A percentile compares a stretch with the other conserved stretches of the same genome.
These are phyloP conservation scores for Drosophila kanapiae DNA, from an alignment of 1,140 invertebrate species.

Conservation along the genomic window DNA sequence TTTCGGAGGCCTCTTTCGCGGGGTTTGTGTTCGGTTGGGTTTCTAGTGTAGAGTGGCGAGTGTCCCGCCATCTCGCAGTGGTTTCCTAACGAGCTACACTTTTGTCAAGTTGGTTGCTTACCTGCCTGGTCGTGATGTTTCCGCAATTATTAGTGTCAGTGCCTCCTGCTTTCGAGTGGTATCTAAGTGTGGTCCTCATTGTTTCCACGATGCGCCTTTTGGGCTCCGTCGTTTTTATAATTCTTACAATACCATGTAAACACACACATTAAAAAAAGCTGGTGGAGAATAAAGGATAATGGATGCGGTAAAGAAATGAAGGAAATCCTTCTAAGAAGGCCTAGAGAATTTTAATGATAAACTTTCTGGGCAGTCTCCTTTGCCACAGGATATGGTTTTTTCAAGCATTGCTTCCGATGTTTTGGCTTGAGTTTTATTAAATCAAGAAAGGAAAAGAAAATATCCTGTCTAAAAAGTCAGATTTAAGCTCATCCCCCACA, in stretches of 20 bases:
- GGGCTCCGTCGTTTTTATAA: constrained; percentile 77
- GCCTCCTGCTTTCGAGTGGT: constrained; percentile 65
- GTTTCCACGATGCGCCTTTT: constrained; percentile 76
- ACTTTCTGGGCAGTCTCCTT: neutral
- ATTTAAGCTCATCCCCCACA: neutral
- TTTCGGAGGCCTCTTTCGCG: constrained; percentile 40
- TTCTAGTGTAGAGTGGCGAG: constrained; percentile 21
- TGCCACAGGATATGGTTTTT: neutral
- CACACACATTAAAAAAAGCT: constrained; percentile 32
- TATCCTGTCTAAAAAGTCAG: neutral
- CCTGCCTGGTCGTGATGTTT: constrained; percentile 65
- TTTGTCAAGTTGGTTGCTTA: constrained; percentile 64
- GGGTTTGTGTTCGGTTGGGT: neutral
- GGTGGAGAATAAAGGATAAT: constrained; percentile 24
- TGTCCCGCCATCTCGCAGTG: constrained; percentile 57
- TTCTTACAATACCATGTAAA: constrained; percentile 59
- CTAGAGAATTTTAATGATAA: constrained; percentile 4
- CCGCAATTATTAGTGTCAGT: constrained; percentile 75
- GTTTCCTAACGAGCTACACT: constrained; percentile 66
- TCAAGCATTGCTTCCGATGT: neutral
- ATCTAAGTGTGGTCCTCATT: constrained; percentile 68
- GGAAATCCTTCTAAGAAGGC: constrained; percentile 18
- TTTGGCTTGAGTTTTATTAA: neutral
- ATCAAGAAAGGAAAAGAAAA: neutral
- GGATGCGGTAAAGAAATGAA: constrained; percentile 17